Evolutionary conservation across 1,140 invertebrate genomes (phyloP), one percentile per base, ranked within the genome.

Genomic region (Subanguina moxae): DNA sequence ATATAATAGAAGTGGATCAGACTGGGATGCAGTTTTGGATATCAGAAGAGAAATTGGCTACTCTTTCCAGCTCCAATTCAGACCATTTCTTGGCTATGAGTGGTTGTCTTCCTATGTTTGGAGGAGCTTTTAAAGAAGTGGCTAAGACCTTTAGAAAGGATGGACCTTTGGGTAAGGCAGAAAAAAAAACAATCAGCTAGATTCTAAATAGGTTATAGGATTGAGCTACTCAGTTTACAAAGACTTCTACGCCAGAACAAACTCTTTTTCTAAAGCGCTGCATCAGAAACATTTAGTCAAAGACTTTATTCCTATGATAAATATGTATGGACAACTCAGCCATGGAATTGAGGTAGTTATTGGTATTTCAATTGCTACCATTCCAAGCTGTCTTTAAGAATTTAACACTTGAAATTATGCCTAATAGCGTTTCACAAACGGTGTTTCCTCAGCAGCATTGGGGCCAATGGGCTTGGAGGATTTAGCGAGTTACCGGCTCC

Each of bases 11-110:
- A 62, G 66, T 72, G 13, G 72, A 62, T 43, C 59, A 71, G 30
- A 64, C 62, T 27, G 76, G 76, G 13, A 57, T 71, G 11, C 57
- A 58, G 8, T 77, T 77, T 56, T 77, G 62, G 64, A 77, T 77
- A 32, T 11, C 23, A 19, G 64, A 52, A 11, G 67, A 66, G 5
- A 23, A 21, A 13, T 23, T 25, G 19, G 65, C 68, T 28, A 48
- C 45, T 43, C 43, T 68, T 1, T 25, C 30, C 13, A 30, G 63
- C 19, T 19, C 67, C 8, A 70, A 57, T 43, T 43, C 38, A 38
- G 70, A 65, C 30, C 62, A 65, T n/a, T 27, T 23, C 7, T 15
- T 72, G 7, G 27, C 25, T n/a, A 25, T 67, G 27, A 78, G 17
- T 42, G 67, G 64, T 56, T 63, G 57, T 1, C 63, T 57, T 23